Evolutionary conservation across 2,888 invertebrate genomes (phyloP), one percentile per base, ranked within the genome.

Genomic region (Drosophila mulleri): DNA sequence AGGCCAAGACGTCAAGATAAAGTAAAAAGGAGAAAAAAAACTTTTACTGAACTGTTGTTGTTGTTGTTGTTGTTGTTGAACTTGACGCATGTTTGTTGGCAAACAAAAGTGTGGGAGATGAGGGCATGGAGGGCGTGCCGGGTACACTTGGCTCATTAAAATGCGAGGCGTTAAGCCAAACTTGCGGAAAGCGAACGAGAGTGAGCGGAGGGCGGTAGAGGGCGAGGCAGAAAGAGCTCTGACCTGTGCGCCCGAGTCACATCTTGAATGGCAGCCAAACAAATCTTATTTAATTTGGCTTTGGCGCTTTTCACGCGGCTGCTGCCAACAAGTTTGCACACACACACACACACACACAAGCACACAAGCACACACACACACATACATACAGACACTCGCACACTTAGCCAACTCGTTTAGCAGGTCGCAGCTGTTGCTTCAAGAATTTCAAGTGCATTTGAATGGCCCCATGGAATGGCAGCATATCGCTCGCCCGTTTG

Each of bases 251-350:
- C 59, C 56, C 74, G 68, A 71, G 79, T 65, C 66, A 70, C 74
- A 82, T 75, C 77, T 80, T 84, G 81, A 78, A 80, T 71, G 83
- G 72, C 78, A 84, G 85, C 83, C 90, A 86, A 86, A 86, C 90
- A 86, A 89, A 86, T 86, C 90, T 86, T 86, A 86, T 88, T 86
- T 86, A 86, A 86, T 86, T 86, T 86, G 89, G 82, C 82, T 86
- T 89, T 82, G 88, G 73, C 82, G 85, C 75, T 74, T 85, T 72
- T 72, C 75, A 74, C 75, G 72, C 77, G 76, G 76, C 76, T 78
- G 77, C 80, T 77, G 80, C 83, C 81, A 88, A 74, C 73, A 62
- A 89, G 65, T 60, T 68, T 63, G 53, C 67, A 16, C 52, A 14
- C 42, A 14, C 39, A 3, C 60, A 59, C 59, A 42, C 53, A 12